Base-by-base conservation (phyloP, 2,797 vertebrate genomes). In the Nasua narica region DNA sequence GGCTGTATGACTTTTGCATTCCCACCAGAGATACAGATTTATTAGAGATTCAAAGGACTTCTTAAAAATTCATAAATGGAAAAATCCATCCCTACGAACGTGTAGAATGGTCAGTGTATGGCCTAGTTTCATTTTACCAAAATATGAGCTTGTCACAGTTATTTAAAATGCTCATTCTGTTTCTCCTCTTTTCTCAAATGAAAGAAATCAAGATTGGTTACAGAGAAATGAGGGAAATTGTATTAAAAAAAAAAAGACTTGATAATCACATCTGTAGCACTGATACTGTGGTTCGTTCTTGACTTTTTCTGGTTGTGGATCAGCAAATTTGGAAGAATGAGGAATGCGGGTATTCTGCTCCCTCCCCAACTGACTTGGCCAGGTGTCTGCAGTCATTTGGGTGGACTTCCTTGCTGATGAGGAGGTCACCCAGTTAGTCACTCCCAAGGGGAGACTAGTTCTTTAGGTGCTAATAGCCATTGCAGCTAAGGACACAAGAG, bases 11-110 rank as follows among this genome's bases (percentile, higher is more conserved):
- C 60, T 77, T 86, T 90, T 70, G 32, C 25, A 29, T 90, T 58
- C 13, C 60, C 79, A 37, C 37, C 25, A 60, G 60, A 35, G 72
- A 62, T n/a, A 16, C 11, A 70, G 82, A 46, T 95, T 95, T 79
- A 78, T 89, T 87, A 67, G 48, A 72, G 37, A 46, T 69, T 95
- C 87, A 92, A 89, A 86, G 27, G 43, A 79, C 70, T 90, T 78
- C 88, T 97, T 27, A 93, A 95, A 97, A 92, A 94, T 88, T 91
- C 27, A 74, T 62, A 87, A 92, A 89, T 77, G 50, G 43, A 96
- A 97, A 96, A 90, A 60, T 50, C 40, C 27, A 52, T 81, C 29
- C 69, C 2, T 54, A 13, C 18, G 50, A 92, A 95, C 87, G 76
- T 87, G 2, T 89, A 35, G 43, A 69, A 86, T 70, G 70, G 60